Percentiles rank a stretch among this genome's conserved stretches.
These are phyloP conservation scores for Meteorus cinctellus DNA, from an alignment of 2,888 invertebrate genomes.

Conservation along the genomic window DNA sequence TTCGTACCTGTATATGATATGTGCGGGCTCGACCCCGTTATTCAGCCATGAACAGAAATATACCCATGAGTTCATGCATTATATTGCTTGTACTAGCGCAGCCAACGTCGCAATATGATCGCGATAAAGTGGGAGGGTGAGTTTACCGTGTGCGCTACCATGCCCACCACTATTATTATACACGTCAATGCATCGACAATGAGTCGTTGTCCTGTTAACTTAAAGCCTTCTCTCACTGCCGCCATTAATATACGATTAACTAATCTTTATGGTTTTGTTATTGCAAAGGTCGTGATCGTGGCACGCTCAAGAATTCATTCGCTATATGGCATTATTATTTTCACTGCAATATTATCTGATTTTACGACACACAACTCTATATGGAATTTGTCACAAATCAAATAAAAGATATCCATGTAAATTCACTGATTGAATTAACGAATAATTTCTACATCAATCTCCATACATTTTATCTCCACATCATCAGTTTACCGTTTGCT, in stretches of 20 bases:
- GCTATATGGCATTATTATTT: background rate
- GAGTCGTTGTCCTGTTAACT: conserved; percentile 58
- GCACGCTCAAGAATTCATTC: conserved; percentile 33
- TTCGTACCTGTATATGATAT: conserved; percentile 1
- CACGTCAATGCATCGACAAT: conserved; percentile 64
- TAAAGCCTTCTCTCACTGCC: conserved; percentile 33
- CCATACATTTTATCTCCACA: too few species aligned
- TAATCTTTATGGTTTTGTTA: conserved; percentile 39
- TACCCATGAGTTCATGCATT: conserved; percentile 25
- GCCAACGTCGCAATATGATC: conserved; percentile 52
- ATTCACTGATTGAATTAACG: too few species aligned
- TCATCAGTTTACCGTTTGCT: too few species aligned
- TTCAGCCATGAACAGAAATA: conserved; percentile 55
- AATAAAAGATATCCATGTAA: background rate
- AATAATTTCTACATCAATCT: too few species aligned
- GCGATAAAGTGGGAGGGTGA: conserved; percentile 53
- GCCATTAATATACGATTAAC: conserved; percentile 62
- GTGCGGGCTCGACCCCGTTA: conserved; percentile 59
- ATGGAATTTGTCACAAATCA: conserved; percentile 6
- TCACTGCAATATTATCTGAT: conserved; percentile 21
- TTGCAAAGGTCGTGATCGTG: conserved; percentile 35
- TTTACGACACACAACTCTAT: conserved; percentile 15
- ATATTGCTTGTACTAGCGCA: conserved; percentile 9
- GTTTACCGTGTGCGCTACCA: conserved; percentile 47
- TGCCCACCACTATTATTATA: conserved; percentile 54